Evolutionary conservation across 2,888 invertebrate genomes (phyloP).

Genomic region (Julus scanicus): DNA sequence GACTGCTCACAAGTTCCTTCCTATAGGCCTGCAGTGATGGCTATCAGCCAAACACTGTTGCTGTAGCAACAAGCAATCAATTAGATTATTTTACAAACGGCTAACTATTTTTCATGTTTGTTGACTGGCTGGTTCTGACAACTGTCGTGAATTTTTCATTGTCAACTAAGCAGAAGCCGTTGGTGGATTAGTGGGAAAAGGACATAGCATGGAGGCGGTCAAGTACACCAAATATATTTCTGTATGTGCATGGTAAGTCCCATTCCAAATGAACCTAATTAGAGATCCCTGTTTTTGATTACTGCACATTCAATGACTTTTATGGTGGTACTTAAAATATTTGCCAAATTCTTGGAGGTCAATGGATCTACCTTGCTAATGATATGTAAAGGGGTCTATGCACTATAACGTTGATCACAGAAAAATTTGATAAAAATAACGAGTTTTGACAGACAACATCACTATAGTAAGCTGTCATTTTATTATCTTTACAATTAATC

Average conservation of each 20-base stretch:
- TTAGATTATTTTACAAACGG: constrained; percentile 26
- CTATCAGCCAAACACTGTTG: constrained; percentile 21
- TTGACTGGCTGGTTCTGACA: constrained; percentile 20
- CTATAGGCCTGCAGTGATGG: constrained; percentile 14
- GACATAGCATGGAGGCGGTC: neutral
- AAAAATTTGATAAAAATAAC: neutral
- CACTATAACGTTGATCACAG: neutral
- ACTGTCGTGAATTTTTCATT: constrained; percentile 39
- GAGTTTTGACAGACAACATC: neutral
- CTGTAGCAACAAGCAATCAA: constrained; percentile 42
- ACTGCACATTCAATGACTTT: neutral
- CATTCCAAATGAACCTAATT: neutral
- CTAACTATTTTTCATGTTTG: constrained; percentile 39
- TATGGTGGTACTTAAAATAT: neutral
- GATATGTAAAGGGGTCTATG: neutral
- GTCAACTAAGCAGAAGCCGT: constrained; percentile 13
- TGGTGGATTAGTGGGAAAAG: constrained; percentile 20
- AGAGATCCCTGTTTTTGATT: neutral
- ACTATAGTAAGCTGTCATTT: neutral
- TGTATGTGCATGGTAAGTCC: neutral
- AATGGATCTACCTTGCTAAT: neutral
- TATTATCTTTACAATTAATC: too few species aligned
- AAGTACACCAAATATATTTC: neutral
- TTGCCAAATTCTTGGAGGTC: neutral
- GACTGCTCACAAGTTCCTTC: constrained; percentile 30